Evolutionary conservation across 1,140 invertebrate species (phyloP), one percentile per base, ranked within the genome.

Genomic region (Bradynema listronoti): DNA sequence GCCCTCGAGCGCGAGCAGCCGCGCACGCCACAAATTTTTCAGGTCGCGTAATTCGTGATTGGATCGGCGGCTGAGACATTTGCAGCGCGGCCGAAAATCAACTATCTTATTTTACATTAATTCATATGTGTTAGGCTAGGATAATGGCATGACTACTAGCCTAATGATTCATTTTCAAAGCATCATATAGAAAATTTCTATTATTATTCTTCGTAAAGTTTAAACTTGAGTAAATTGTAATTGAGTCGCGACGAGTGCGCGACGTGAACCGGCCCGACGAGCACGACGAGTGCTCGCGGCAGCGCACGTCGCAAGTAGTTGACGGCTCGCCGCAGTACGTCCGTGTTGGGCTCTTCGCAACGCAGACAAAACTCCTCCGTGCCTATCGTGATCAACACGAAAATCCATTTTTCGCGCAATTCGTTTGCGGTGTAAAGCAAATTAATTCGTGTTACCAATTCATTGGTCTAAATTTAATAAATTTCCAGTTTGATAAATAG

Each of bases 171-270:
- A n/a, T n/a, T 7, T 22, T 53, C 6, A 47, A 47, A 47, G 25
- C 9, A 16, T 47, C 9, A 47, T 24, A 19, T 6, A 47, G 45
- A 47, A 47, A 11, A 7, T 7, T 22, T 9, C 9, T 19, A 11
- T 7, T 47, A 19, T 7, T 11, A 16, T 19, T 19, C 16, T 6
- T 47, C 9, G 6, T 7, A 34, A 34, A 53, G 9, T 41, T 42
- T 9, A 55, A 53, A 76, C 73, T 73, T 76, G 14, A 73, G 49
- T 24, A 73, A 45, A 52, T 73, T 73, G 49, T 77, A 73, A 42
- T 61, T 73, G 6, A 71, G 63, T n/a, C 54, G 56, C 27, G 70
- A 63, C 1, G 63, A 71, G 22, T 64, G 63, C 9, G 71, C 70
- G 6, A 77, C 71, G 51, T 73, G 71, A 14, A 77, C 61, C 9